Percentiles rank a stretch among this genome's conserved stretches.
Conservation (phyloP, 53 echinoderm and acorn worm genomes). For the Pentamera pediparva region DNA sequence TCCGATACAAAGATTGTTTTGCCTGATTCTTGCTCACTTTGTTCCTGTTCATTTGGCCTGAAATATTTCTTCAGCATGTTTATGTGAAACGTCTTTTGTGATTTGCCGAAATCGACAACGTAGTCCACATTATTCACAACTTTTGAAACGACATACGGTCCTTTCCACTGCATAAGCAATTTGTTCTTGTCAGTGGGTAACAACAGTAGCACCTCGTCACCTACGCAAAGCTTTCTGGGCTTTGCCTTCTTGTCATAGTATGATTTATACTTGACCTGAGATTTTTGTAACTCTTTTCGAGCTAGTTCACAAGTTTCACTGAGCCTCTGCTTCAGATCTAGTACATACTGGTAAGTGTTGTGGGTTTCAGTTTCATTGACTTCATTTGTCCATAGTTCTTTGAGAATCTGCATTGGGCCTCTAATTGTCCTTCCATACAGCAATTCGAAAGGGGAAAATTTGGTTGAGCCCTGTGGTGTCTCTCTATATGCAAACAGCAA, state of each 20-base stretch:
- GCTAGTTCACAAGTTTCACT: slow-evolving; percentile 41
- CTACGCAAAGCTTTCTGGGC: not conserved
- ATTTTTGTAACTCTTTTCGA: slow-evolving; percentile 18
- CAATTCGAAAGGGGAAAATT: too few relatives aligned
- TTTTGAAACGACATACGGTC: not conserved
- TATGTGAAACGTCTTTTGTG: slow-evolving; percentile 43
- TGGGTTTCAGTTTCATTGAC: slow-evolving; percentile 23
- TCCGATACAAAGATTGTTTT: too few relatives aligned
- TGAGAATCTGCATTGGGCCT: slow-evolving; percentile 35
- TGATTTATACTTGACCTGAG: slow-evolving; percentile 3
- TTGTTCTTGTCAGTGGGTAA: slow-evolving; percentile 32
- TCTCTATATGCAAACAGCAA: too few relatives aligned
- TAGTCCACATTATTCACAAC: not conserved
- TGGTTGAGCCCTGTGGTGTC: too few relatives aligned
- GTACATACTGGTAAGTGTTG: slow-evolving; percentile 47
- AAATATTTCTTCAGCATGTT: slow-evolving; percentile 52
- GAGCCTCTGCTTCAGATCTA: slow-evolving; percentile 29
- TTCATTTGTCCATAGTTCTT: slow-evolving; percentile 43
- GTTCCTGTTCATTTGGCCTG: too few relatives aligned
- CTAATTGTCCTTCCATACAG: too few relatives aligned
- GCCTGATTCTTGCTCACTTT: too few relatives aligned
- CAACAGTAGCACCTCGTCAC: slow-evolving; percentile 29
- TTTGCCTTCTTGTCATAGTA: slow-evolving; percentile 27
- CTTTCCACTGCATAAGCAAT: slow-evolving; percentile 35
- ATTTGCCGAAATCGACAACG: slow-evolving; percentile 7